Conservation (phyloP, 1,140 invertebrate genomes). For the Eriosoma lanigerum region DNA sequence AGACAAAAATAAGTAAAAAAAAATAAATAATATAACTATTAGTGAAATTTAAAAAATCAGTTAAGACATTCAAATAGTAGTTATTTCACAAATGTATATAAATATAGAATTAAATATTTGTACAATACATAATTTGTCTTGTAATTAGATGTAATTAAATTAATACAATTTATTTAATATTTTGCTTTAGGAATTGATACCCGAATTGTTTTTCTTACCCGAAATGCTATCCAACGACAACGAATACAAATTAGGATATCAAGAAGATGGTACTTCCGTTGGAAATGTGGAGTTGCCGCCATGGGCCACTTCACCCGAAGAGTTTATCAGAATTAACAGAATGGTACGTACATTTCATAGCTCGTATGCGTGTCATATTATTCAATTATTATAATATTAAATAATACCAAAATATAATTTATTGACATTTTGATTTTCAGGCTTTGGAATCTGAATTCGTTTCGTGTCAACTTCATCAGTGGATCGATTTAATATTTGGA, state of each 20-base stretch:
- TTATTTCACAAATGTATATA: not conserved
- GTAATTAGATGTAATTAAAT: too few species aligned
- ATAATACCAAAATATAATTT: too few species aligned
- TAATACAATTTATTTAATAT: too few species aligned
- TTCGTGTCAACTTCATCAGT: constrained; percentile 98
- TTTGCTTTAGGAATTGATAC: constrained; percentile 92
- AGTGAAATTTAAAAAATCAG: too few species aligned
- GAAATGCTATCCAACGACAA: constrained; percentile 96
- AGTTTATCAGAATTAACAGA: constrained; percentile 95
- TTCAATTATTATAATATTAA: too few species aligned
- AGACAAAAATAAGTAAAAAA: too few species aligned
- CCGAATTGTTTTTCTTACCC: constrained; percentile 98
- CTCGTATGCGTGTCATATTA: too few species aligned
- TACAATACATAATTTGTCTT: too few species aligned
- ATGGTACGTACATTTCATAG: constrained; percentile 67
- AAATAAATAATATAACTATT: too few species aligned
- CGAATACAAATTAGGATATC: constrained; percentile 82
- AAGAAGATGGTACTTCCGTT: constrained; percentile 81
- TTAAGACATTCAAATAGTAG: too few species aligned
- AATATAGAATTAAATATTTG: too few species aligned
- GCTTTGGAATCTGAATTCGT: constrained; percentile 99
- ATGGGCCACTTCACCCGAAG: constrained; percentile 95
- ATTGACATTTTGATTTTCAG: constrained; percentile 59
- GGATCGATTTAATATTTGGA: constrained; percentile 99
- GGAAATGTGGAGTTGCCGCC: constrained; percentile 89